Conservation (phyloP, 1,140 invertebrate species). For the Ceratina japonica region DNA sequence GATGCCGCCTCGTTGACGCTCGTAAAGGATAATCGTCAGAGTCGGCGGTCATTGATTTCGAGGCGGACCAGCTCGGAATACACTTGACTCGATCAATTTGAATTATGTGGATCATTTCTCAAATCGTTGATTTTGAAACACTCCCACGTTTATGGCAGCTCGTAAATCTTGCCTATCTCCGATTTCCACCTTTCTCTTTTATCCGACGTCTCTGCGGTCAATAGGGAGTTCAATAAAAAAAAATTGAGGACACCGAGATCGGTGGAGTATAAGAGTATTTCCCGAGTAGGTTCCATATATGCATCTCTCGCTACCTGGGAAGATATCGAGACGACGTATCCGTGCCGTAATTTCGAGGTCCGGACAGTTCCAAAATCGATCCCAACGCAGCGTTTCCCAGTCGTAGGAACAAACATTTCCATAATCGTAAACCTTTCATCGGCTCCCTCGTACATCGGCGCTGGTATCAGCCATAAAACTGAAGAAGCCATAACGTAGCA, state of each 20-base stretch:
- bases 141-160: neutral
- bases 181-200: neutral
- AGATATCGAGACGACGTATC: conserved; percentile 13
- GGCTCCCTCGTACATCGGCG: conserved; percentile 34
- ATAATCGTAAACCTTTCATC: conserved; percentile 63
- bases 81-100: neutral
- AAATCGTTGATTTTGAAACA: no score
- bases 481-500: conserved; percentile 51
- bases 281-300: no score
- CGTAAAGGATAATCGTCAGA: no score
- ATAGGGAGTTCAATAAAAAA: neutral
- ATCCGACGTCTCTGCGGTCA: neutral
- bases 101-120: no score
- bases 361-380: conserved; percentile 33
- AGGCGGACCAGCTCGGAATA: no score
- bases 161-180: neutral
- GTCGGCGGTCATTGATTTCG: no score
- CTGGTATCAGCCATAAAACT: conserved; percentile 57
- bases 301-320: conserved; percentile 7
- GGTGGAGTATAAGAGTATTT: neutral
- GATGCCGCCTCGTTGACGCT: neutral
- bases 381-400: conserved; percentile 33
- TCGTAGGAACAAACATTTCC: conserved; percentile 47
- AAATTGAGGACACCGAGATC: neutral
- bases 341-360: neutral